A percentile compares a stretch with the other conserved stretches of the same genome.
These are phyloP conservation scores for Botia kubotai DNA, from an alignment of 2,797 vertebrate genomes.

Conservation along the genomic window DNA sequence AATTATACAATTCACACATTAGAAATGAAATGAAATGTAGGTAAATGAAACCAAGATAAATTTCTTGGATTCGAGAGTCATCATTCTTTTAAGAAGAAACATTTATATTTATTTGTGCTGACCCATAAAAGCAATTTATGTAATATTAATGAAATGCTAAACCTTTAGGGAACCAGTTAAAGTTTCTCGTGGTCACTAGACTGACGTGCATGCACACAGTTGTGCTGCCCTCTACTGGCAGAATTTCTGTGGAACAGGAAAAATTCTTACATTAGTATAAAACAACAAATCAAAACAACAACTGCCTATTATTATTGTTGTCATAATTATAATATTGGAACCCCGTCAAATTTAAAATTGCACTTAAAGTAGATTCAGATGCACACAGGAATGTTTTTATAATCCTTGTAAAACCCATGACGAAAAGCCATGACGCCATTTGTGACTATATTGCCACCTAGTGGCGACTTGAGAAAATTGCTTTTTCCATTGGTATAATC, in stretches of 20 bases:
- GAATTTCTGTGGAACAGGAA: background rate
- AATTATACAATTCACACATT: background rate
- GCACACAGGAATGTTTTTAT: background rate
- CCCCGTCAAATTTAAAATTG: background rate
- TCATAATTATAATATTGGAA: background rate
- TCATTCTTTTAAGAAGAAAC: background rate
- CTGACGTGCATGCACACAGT: background rate
- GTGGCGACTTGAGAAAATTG: slow-evolving; percentile 18
- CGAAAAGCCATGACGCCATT: too few relatives aligned
- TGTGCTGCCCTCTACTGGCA: slow-evolving; percentile 54
- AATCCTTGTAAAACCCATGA: background rate
- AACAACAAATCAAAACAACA: too few relatives aligned
- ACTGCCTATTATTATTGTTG: background rate
- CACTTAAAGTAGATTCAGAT: background rate
- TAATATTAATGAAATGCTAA: background rate
- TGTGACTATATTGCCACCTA: slow-evolving; percentile 20
- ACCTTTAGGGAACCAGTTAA: background rate
- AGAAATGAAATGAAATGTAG: too few relatives aligned
- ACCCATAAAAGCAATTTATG: slow-evolving; percentile 6
- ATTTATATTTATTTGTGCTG: background rate
- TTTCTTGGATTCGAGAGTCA: background rate
- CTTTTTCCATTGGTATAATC: background rate
- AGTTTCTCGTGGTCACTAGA: background rate
- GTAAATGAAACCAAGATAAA: too few relatives aligned
- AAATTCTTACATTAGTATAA: background rate